Base-by-base conservation (phyloP, 2,888 invertebrate species). In the Plagiodera versicolora region DNA sequence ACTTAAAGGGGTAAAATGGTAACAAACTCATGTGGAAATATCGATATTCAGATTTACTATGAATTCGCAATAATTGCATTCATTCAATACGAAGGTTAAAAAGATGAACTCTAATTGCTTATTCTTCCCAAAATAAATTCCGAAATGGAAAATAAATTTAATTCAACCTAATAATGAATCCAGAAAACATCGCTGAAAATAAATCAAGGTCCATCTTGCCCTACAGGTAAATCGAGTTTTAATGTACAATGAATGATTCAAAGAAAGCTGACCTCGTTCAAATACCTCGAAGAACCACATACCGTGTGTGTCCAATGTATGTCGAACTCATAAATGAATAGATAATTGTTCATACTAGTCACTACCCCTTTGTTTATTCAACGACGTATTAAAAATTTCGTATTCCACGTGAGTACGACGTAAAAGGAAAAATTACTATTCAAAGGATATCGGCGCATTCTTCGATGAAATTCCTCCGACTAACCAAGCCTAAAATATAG, bases 351-450 rank as follows among this genome's bases (percentile, higher is more conserved):
- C 3, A 24, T 24, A 24, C 24, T 24, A 24, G 24, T 24, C 24
- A 24, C 19, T 19, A 52, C 39, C 39, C 39, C 39, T 35, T 52
- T 52, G 52, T 52, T 52, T 52, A 19, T 32, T 32, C 32, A 32
- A 32, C 32, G 10, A 28, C 39, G 39, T 39, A 52, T 19, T 39
- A 44, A 16, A 28, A 44, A 53, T 53, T 44, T 24, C 10, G 19
- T 53, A 53, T 53, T 53, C 53, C 53, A 44, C 17, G 53, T 20
- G 44, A 44, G 53, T 53, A 44, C 45, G 9, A 53, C 16, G 19
- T 44, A 44, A 44, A 53, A 53, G 44, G 24, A 16, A 44, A 45
- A 57, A 61, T 62, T 62, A 44, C 51, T 58, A 62, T 62, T 62
- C 62, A 62, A 39, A 32, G 28, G 46, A 49, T 47, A 57, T 56